Evolutionary conservation across 2,113 vertebrate species (phyloP).

Genomic region (Toxotes chatareus): DNA sequence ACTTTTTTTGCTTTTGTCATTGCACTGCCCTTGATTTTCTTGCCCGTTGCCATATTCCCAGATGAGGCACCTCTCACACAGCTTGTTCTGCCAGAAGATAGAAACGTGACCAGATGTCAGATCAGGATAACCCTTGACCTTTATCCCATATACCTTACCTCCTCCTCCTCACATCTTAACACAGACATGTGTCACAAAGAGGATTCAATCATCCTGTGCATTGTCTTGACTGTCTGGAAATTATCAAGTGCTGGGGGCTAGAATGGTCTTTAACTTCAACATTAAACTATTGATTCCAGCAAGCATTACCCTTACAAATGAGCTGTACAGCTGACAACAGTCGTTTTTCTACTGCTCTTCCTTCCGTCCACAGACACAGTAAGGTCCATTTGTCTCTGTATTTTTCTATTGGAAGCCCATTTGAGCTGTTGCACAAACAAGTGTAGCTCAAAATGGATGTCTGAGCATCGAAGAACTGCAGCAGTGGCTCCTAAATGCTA

Average conservation of each 20-base stretch:
- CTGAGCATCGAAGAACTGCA: neutral
- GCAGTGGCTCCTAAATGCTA: slow-evolving; percentile 51
- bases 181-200: slow-evolving; percentile 1
- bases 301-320: neutral
- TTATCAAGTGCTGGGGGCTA: neutral
- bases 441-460: neutral
- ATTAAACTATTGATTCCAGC: slow-evolving; percentile 8
- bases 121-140: slow-evolving; percentile 11
- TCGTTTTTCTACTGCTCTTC: neutral
- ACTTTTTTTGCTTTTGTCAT: neutral
- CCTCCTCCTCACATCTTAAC: neutral
- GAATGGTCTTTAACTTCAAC: neutral
- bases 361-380: neutral
- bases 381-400: neutral
- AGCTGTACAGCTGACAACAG: neutral
- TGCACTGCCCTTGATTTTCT: neutral
- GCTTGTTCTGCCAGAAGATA: neutral
- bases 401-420: neutral
- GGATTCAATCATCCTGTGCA: neutral
- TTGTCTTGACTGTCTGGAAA: neutral
- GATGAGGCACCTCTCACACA: neutral
- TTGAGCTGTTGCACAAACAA: slow-evolving; percentile 1
- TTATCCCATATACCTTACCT: neutral
- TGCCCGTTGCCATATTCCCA: neutral
- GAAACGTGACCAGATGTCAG: slow-evolving; percentile 19